A percentile compares a stretch with the other conserved stretches of the same genome.
These are phyloP conservation scores for Podargus strigoides DNA, from an alignment of 2,797 vertebrate genomes.

Conservation along the genomic window DNA sequence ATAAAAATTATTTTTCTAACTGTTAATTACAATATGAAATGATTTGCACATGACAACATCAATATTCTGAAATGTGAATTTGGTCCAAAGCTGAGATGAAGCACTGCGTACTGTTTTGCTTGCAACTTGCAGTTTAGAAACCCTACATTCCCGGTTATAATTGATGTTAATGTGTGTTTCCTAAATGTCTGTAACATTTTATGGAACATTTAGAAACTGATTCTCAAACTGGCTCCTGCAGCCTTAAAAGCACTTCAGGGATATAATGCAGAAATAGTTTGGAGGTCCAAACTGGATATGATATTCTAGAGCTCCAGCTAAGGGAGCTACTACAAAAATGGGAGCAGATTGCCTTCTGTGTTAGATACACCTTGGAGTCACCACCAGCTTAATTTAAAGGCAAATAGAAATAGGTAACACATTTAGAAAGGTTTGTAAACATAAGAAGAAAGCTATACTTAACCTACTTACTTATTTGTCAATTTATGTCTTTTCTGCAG, in stretches of 20 bases:
- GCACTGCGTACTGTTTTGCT: background rate
- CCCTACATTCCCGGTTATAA: background rate
- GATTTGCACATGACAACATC: background rate
- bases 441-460: background rate
- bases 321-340: background rate
- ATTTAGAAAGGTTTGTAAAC: background rate
- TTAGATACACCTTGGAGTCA: background rate
- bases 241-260: background rate
- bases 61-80: background rate
- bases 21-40: background rate
- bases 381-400: background rate
- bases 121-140: background rate
- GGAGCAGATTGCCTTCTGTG: background rate
- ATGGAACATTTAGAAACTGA: background rate
- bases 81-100: background rate
- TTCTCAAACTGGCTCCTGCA: background rate
- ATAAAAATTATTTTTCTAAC: background rate
- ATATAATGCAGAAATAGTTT: background rate
- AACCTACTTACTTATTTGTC: background rate
- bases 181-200: background rate
- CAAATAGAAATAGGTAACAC: background rate
- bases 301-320: background rate
- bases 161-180: background rate
- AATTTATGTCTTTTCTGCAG: background rate
- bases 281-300: background rate